These are phyloP conservation scores for Crotalus tigris DNA, from an alignment of 2,113 vertebrate genomes.

Conservation along the genomic window DNA sequence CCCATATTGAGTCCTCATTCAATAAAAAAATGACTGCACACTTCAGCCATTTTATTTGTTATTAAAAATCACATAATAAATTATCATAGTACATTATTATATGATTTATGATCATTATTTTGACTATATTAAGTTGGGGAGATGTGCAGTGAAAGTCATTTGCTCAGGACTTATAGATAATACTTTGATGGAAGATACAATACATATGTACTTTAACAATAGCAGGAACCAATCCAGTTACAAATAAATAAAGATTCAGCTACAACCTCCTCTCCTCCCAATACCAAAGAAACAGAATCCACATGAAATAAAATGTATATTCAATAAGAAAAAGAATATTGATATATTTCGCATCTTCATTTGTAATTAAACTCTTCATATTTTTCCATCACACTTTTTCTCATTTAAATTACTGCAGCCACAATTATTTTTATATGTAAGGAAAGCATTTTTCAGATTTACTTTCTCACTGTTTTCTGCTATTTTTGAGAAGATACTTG, in stretches of 20 bases:
- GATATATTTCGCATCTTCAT: not conserved
- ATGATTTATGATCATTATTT: not conserved
- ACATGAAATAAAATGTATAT: not conserved
- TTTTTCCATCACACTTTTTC: not conserved
- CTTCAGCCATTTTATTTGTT: not conserved
- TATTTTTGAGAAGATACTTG: not conserved
- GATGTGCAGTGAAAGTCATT: not conserved
- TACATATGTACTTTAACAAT: not conserved
- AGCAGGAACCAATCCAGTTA: not conserved
- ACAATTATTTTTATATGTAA: not conserved
- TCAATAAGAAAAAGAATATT: not conserved
- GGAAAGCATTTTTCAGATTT: not conserved
- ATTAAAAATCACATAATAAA: not conserved
- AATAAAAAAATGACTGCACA: not conserved
- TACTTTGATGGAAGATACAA: not conserved
- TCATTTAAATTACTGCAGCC: not conserved
- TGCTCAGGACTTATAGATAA: not conserved
- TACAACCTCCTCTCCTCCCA: not conserved
- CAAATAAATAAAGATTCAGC: not conserved
- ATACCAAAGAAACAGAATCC: not conserved
- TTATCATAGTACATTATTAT: too few relatives aligned
- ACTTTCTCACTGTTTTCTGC: not conserved
- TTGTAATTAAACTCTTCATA: not conserved
- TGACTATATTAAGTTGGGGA: not conserved
- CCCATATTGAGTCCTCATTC: not conserved